Evolutionary conservation across 2,888 invertebrate species (phyloP).

Genomic region (Mamestra brassicae): DNA sequence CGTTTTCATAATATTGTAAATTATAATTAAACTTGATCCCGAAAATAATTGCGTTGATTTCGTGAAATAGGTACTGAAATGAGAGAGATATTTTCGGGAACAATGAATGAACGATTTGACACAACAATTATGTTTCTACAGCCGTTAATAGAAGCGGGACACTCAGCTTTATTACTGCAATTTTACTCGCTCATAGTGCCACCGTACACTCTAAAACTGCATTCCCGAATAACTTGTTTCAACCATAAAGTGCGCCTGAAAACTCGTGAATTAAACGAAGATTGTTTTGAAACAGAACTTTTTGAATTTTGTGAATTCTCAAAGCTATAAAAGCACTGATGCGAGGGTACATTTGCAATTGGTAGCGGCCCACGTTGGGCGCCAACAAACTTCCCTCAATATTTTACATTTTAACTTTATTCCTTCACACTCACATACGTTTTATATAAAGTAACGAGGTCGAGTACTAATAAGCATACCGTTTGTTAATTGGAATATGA

Average conservation of each 20-base stretch:
- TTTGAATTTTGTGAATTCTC: conserved; percentile 72
- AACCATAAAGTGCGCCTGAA: conserved; percentile 55
- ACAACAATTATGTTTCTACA: conserved; percentile 32
- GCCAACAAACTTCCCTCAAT: conserved; percentile 77
- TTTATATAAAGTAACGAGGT: conserved; percentile 61
- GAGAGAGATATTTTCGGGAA: conserved; percentile 32
- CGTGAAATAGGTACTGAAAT: conserved; percentile 30
- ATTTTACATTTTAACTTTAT: conserved; percentile 65
- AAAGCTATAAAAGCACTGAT: conserved; percentile 78
- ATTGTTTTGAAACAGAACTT: conserved; percentile 74
- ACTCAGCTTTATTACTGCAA: conserved; percentile 20
- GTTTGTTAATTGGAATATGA: conserved; percentile 64
- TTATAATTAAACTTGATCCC: conserved; percentile 38
- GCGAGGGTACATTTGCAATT: conserved; percentile 78
- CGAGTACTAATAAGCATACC: conserved; percentile 63
- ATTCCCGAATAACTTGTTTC: conserved; percentile 49
- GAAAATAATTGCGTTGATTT: conserved; percentile 40
- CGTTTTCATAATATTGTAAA: conserved; percentile 30
- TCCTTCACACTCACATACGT: conserved; percentile 61
- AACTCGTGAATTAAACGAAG: conserved; percentile 72
- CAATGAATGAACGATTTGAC: conserved; percentile 30
- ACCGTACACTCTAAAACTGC: conserved; percentile 26
- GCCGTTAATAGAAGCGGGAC: conserved; percentile 11
- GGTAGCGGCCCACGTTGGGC: conserved; percentile 71
- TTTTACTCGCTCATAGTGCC: not conserved